A percentile compares a stretch with the other conserved stretches of the same genome.
Conservation (phyloP, 2,888 invertebrate genomes). For the Charanyca ferruginea region DNA sequence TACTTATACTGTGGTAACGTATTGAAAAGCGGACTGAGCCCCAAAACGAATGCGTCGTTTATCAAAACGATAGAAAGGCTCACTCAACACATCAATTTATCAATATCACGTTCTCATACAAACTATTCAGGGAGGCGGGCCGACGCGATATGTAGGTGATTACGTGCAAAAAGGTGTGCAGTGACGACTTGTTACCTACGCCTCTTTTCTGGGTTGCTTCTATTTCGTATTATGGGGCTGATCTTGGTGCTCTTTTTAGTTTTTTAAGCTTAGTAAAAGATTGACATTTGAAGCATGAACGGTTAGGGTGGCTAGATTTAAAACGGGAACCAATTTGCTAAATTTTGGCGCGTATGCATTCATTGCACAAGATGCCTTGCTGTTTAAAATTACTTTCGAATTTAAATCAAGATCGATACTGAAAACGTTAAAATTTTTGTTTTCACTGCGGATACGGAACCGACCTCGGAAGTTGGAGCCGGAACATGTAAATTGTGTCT, state of each 20-base stretch:
- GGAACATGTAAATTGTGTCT: no score
- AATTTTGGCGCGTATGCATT: not conserved
- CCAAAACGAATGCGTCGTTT: constrained; percentile 60
- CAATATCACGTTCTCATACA: constrained; percentile 61
- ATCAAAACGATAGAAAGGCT: constrained; percentile 66
- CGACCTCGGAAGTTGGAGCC: not conserved
- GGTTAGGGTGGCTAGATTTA: not conserved
- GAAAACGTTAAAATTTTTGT: not conserved
- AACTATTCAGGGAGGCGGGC: constrained; percentile 45
- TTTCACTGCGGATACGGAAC: not conserved
- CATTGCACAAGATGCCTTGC: not conserved
- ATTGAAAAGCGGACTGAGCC: constrained; percentile 61
- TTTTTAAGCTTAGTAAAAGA: not conserved
- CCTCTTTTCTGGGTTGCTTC: not conserved
- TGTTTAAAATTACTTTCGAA: no score
- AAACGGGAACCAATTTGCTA: not conserved
- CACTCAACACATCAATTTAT: constrained; percentile 67
- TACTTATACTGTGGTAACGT: no score
- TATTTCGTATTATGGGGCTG: not conserved
- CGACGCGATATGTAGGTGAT: constrained; percentile 11
- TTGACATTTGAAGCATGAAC: not conserved
- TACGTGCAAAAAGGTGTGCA: constrained; percentile 16
- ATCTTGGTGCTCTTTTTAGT: not conserved
- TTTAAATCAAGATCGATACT: not conserved
- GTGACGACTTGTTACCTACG: not conserved